Conservation (phyloP, 2,797 vertebrate genomes). For the Sciurus vulgaris region DNA sequence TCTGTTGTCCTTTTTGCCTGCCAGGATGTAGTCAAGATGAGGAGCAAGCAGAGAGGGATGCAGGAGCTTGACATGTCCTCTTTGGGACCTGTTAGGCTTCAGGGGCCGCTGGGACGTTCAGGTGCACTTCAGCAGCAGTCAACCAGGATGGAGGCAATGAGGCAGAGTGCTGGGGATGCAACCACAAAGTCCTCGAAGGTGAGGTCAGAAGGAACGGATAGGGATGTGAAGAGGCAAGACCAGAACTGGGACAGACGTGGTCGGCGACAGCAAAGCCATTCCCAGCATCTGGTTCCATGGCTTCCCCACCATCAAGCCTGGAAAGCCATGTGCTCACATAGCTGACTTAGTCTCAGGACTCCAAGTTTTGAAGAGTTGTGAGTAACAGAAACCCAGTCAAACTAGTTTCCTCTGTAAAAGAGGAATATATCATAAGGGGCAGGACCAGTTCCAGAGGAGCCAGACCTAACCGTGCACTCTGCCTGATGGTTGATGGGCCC, state of each 20-base stretch:
- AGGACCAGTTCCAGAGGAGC: background rate
- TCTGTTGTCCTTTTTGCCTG: conserved; percentile 44
- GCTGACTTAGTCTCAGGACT: background rate
- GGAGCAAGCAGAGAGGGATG: background rate
- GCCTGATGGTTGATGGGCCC: background rate
- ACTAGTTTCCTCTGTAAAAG: background rate
- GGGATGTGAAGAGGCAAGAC: background rate
- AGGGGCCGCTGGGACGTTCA: background rate
- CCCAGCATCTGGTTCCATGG: background rate
- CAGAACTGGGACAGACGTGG: background rate
- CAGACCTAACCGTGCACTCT: background rate
- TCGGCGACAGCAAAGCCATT: background rate
- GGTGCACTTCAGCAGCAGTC: background rate
- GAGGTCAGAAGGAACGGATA: background rate
- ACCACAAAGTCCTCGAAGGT: background rate
- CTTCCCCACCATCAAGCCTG: background rate
- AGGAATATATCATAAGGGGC: background rate
- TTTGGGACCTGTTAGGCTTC: background rate
- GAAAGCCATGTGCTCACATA: background rate
- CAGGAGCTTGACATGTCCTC: background rate
- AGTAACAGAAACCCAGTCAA: background rate
- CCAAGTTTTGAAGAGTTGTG: background rate
- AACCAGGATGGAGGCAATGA: background rate
- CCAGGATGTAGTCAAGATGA: conserved; percentile 33
- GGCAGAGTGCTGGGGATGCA: no score